Evolutionary conservation across 2,797 vertebrate species (phyloP).

Genomic region (Rhynchonycteris naso): DNA sequence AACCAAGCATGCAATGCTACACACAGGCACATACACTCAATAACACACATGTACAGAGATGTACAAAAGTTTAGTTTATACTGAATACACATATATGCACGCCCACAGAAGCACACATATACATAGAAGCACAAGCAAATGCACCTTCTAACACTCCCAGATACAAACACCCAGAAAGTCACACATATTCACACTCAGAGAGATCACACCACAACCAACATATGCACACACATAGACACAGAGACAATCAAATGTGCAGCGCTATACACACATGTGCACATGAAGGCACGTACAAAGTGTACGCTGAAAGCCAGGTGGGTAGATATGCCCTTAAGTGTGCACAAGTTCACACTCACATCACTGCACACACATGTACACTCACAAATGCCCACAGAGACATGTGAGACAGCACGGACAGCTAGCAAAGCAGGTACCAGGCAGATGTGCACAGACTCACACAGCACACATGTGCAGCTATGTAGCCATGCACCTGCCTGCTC

Average conservation of each 20-base stretch:
- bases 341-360: neutral
- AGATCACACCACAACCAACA: too few relatives aligned
- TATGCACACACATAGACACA: neutral
- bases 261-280: rapidly evolving
- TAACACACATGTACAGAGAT: neutral
- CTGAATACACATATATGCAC: neutral
- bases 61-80: neutral
- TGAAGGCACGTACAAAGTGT: neutral
- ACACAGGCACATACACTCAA: neutral
- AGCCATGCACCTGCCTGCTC: neutral
- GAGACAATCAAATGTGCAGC: rapidly evolving
- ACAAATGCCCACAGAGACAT: rapidly evolving
- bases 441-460: too few relatives aligned
- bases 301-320: rapidly evolving
- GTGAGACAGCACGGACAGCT: neutral
- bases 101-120: neutral
- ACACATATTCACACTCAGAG: neutral
- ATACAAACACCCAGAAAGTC: neutral
- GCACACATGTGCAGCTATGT: rapidly evolving
- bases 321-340: rapidly evolving
- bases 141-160: neutral
- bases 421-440: too few relatives aligned
- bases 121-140: neutral
- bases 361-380: rapidly evolving
- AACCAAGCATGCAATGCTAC: neutral